Evolutionary conservation across 2,113 vertebrate genomes (phyloP).

Genomic region (Bucco capensis): DNA sequence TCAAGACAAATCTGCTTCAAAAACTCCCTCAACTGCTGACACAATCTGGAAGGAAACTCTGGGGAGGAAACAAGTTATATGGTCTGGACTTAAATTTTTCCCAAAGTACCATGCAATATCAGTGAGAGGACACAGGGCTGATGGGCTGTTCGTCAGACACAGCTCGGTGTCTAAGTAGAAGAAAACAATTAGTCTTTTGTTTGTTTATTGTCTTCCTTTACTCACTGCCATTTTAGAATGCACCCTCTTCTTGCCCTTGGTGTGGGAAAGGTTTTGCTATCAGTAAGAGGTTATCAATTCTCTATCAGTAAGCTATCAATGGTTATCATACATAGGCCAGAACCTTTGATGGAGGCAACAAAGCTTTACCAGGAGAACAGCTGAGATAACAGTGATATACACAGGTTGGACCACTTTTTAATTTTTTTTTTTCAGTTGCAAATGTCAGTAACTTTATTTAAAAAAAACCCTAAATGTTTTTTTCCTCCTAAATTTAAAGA

Average conservation of each 20-base stretch:
- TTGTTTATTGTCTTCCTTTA: neutral
- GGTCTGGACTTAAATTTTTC: neutral
- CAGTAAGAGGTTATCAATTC: neutral
- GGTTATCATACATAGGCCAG: neutral
- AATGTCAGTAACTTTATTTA: neutral
- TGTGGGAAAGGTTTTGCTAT: conserved; percentile 8
- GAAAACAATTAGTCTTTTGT: neutral
- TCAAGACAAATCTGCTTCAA: neutral
- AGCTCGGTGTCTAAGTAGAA: neutral
- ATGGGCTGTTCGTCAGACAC: neutral
- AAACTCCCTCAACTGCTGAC: neutral
- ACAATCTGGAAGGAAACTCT: neutral
- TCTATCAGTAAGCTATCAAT: neutral
- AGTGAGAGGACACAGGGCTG: neutral
- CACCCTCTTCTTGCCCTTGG: neutral
- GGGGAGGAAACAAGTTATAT: neutral
- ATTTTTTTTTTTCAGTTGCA: neutral
- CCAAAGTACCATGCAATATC: neutral
- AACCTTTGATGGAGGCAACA: neutral
- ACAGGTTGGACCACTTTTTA: neutral
- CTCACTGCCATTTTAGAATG: neutral
- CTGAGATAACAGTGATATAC: neutral
- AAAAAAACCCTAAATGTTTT: neutral
- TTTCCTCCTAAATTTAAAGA: neutral
- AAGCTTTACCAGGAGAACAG: neutral